Base-by-base conservation (phyloP, 2,888 invertebrate genomes). In the Hipparchia sbordonii region DNA sequence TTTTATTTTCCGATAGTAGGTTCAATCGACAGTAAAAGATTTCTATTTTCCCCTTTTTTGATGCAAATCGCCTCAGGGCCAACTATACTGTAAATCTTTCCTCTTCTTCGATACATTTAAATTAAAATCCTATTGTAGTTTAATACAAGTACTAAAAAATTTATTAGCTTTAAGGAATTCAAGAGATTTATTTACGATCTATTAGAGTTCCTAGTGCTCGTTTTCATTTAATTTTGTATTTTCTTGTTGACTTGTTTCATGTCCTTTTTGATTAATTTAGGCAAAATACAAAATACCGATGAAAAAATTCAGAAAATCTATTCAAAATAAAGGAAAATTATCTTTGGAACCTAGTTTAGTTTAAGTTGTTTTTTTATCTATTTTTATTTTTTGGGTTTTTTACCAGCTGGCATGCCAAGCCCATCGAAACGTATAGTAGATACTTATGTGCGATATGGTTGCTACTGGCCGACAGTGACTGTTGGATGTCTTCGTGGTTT, bases 61-160 rank as follows among this genome's bases (percentile, higher is more conserved):
- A 12, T n/a, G 52, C 52, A 59, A 23, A 33, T 7, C 23, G 59
- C 59, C 46, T 57, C n/a, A 57, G 46, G 59, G 56, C 68, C 46
- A 46, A 23, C 8, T 52, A n/a, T 8, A 13, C 5, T 46, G 46
- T 67, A 67, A 67, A 67, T 56, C 67, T 57, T 67, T 67, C 39
- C 7, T 67, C 46, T 57, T 12, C 54, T 23, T 10, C 45, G 23
- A 45, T 45, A 57, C 56, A 57, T 67, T 67, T 56, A 56, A 67
- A 56, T 67, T 67, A 57, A 67, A 67, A 67, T 46, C 13, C 67
- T 54, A 66, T 45, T 51, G 23, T n/a, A 63, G 13, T 54, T 6
- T n/a, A 54, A 54, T 56, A 56, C n/a, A 13, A 56, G 39, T 45
- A 10, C 23, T 23, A 48, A 63, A n/a, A 48, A 48, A 67, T 67